Evolutionary conservation across 2,797 vertebrate genomes (phyloP).

Genomic region (Heliangelus exortis): DNA sequence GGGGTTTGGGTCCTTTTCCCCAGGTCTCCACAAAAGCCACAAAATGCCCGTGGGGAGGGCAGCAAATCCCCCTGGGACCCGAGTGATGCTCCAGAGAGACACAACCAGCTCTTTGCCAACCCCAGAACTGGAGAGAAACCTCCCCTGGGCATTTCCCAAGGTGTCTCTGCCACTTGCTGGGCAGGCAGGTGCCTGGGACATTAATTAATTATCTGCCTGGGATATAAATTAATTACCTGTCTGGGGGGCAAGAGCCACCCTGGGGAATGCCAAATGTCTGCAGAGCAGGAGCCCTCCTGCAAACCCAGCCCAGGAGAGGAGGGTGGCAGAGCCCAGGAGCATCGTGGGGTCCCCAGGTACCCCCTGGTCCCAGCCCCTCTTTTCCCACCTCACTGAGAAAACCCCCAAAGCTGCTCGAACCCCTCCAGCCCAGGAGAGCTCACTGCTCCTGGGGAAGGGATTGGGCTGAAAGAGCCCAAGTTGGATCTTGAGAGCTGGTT

Average conservation of each 20-base stretch:
- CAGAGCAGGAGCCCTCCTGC: neutral
- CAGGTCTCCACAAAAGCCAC: neutral
- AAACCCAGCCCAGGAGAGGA: neutral
- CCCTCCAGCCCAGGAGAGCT: too few relatives aligned
- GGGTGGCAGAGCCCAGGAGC: neutral
- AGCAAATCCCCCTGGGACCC: accelerated
- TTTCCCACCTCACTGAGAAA: neutral
- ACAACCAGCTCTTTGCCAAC: neutral
- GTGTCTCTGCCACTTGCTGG: neutral
- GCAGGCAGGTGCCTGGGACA: neutral
- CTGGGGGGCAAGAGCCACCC: accelerated
- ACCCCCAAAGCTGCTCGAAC: too few relatives aligned
- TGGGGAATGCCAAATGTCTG: neutral
- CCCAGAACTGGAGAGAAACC: accelerated
- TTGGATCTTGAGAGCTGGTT: neutral
- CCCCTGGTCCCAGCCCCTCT: neutral
- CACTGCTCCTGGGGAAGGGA: too few relatives aligned
- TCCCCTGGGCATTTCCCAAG: neutral
- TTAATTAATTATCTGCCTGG: neutral
- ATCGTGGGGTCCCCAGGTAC: neutral
- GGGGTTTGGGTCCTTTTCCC: neutral
- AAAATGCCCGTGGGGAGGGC: accelerated
- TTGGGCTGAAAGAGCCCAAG: too few relatives aligned
- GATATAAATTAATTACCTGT: neutral
- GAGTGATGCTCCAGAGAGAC: accelerated